Percentiles rank a stretch among this genome's conserved stretches.
Evolutionary conservation across 1,140 invertebrate genomes (phyloP).

Genomic region (Neotoxoptera formosana): DNA sequence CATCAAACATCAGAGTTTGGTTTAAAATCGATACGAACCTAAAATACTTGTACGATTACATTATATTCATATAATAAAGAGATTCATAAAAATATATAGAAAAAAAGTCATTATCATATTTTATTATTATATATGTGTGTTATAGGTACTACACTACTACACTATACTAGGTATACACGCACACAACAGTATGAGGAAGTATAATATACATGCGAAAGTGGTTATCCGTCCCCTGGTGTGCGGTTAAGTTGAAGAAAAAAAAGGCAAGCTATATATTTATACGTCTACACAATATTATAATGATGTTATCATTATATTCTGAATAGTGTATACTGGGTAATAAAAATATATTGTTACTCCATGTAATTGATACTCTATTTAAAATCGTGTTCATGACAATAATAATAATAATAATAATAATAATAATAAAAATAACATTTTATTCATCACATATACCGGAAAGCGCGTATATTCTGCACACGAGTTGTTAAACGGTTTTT

Average conservation of each 20-base stretch:
- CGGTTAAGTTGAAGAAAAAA: neutral
- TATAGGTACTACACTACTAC: too few species aligned
- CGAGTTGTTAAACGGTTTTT: neutral
- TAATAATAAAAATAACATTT: neutral
- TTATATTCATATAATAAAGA: neutral
- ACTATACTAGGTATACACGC: too few species aligned
- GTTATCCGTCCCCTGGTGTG: neutral
- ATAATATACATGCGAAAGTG: neutral
- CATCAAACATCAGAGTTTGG: neutral
- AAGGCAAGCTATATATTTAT: neutral
- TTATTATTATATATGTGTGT: neutral
- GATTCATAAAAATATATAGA: neutral
- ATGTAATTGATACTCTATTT: conserved; percentile 21
- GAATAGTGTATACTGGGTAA: neutral
- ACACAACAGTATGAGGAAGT: conserved; percentile 9
- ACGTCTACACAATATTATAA: conserved; percentile 6
- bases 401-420: neutral
- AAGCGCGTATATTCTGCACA: neutral
- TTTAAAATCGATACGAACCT: neutral
- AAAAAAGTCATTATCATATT: neutral
- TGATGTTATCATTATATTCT: conserved; percentile 3
- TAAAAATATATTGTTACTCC: conserved; percentile 1
- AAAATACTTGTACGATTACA: neutral
- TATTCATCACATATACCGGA: conserved; percentile 10
- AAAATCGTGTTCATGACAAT: conserved; percentile 8